Evolutionary conservation across 2,888 invertebrate species (phyloP).

Genomic region (Gymnoscelis rufifasciata): DNA sequence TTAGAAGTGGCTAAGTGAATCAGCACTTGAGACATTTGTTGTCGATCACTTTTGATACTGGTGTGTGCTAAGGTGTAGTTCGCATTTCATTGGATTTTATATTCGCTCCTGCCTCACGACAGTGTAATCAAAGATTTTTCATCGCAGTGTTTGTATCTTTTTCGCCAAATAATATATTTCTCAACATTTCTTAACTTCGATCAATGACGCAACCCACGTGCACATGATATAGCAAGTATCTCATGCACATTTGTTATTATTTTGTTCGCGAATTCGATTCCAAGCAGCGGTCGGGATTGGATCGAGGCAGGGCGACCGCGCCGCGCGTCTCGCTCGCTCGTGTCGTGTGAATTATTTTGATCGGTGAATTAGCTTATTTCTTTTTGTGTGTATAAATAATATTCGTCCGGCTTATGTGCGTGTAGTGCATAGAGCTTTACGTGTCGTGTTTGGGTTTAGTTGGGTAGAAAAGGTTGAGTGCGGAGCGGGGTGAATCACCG

Average conservation of each 20-base stretch:
- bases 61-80: conserved; percentile 63
- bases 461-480: conserved; percentile 68
- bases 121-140: conserved; percentile 53
- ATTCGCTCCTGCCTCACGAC: conserved; percentile 56
- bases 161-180: conserved; percentile 42
- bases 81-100: conserved; percentile 65
- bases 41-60: conserved; percentile 53
- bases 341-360: conserved; percentile 52
- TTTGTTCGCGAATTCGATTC: conserved; percentile 84
- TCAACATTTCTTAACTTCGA: conserved; percentile 49
- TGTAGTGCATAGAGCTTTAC: conserved; percentile 51
- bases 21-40: conserved; percentile 48
- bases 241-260: conserved; percentile 86
- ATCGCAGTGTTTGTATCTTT: conserved; percentile 48
- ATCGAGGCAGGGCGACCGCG: conserved; percentile 63
- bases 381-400: conserved; percentile 47
- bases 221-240: conserved; percentile 70
- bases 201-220: conserved; percentile 77
- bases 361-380: conserved; percentile 47
- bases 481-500: conserved; percentile 76
- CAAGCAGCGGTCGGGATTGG: conserved; percentile 60
- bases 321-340: conserved; percentile 59
- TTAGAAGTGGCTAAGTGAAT: conserved; percentile 47
- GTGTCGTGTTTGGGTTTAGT: conserved; percentile 76
- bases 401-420: conserved; percentile 58